Evolutionary conservation across 2,888 invertebrate species (phyloP).

Genomic region (Machimus atricapillus): DNA sequence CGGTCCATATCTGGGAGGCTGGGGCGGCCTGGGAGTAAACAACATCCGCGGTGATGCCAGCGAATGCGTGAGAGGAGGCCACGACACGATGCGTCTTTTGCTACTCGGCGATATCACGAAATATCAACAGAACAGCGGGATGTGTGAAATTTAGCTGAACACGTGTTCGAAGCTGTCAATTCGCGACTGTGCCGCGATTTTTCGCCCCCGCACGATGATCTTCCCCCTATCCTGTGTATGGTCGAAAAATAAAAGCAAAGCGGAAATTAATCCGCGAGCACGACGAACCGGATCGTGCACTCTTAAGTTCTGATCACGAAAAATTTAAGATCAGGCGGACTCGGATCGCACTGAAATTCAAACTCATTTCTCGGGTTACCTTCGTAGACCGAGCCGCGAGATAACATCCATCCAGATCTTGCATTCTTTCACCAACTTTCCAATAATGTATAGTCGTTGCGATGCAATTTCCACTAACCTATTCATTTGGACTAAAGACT

Average conservation of each 20-base stretch:
- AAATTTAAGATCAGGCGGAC: background rate
- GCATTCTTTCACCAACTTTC: background rate
- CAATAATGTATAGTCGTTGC: background rate
- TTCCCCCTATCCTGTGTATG: background rate
- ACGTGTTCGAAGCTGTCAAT: constrained; percentile 41
- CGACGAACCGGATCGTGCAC: constrained; percentile 7
- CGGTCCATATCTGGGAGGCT: background rate
- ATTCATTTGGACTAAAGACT: background rate
- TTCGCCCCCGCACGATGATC: background rate
- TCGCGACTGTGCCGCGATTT: background rate
- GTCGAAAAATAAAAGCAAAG: background rate
- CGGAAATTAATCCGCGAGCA: background rate
- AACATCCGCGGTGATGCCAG: background rate
- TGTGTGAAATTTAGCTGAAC: constrained; percentile 35
- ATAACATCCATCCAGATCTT: background rate
- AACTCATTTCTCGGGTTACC: background rate
- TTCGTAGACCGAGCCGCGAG: background rate
- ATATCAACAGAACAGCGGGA: constrained; percentile 30
- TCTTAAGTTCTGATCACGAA: background rate
- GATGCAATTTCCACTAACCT: background rate
- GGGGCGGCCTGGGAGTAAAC: background rate
- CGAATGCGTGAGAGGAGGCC: constrained; percentile 5
- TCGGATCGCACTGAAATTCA: background rate
- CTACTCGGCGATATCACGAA: constrained; percentile 14
- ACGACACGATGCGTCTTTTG: background rate